Conservation (phyloP, 2,888 invertebrate genomes). For the Torymus texanus region DNA sequence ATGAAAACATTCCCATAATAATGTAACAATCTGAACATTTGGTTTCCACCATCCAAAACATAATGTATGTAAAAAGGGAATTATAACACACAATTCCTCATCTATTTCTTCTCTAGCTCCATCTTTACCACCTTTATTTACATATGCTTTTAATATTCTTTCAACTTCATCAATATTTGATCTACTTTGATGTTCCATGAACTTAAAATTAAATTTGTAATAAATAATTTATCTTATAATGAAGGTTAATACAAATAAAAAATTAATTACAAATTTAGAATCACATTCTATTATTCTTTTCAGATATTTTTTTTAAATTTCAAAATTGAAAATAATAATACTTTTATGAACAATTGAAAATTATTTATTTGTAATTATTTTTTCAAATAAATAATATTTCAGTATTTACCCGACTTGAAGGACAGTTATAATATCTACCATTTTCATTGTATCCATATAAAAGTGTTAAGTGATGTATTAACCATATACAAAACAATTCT, state of each 20-base stretch:
- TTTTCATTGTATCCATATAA: slow-evolving; percentile 73
- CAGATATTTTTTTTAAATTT: slow-evolving; percentile 6
- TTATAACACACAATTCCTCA: slow-evolving; percentile 75
- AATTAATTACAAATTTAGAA: too few relatives aligned
- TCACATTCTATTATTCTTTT: not conserved
- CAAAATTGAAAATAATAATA: too few relatives aligned
- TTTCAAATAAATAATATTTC: slow-evolving; percentile 24
- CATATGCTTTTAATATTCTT: slow-evolving; percentile 74
- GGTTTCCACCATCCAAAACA: slow-evolving; percentile 76
- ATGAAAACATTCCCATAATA: slow-evolving; percentile 79
- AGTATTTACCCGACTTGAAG: slow-evolving; percentile 64
- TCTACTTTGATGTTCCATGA: slow-evolving; percentile 59
- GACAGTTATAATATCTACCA: slow-evolving; percentile 70
- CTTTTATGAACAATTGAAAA: too few relatives aligned
- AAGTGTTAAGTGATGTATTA: slow-evolving; percentile 75
- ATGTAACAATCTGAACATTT: slow-evolving; percentile 75
- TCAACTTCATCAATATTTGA: slow-evolving; percentile 76
- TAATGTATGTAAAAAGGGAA: slow-evolving; percentile 74
- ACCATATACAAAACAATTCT: slow-evolving; percentile 75
- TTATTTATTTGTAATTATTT: not conserved
- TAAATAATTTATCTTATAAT: slow-evolving; percentile 23
- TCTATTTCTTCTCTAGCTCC: slow-evolving; percentile 74
- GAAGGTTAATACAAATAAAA: slow-evolving; percentile 10
- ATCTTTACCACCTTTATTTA: slow-evolving; percentile 72
- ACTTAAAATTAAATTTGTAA: slow-evolving; percentile 48